Evolutionary conservation across 2,888 invertebrate species (phyloP).

Genomic region (Hartigia nigra): DNA sequence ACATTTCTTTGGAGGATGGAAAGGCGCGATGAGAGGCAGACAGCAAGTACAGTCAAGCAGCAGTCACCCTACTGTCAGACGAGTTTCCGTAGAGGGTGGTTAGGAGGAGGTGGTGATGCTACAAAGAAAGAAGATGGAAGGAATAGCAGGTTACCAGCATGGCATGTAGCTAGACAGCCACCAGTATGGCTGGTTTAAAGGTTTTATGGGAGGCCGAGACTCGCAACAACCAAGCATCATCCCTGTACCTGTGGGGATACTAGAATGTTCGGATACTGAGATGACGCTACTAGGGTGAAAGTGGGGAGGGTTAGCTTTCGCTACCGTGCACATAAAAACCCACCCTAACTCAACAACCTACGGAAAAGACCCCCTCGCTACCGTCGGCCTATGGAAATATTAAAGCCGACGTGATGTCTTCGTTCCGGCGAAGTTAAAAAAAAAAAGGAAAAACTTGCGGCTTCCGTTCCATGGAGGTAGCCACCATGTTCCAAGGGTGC

Average conservation of each 20-base stretch:
- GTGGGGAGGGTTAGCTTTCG: conserved; percentile 11
- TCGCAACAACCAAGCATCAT: background rate
- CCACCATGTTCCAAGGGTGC: background rate
- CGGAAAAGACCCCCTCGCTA: conserved; percentile 14
- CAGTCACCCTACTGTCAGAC: background rate
- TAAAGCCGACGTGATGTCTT: conserved; percentile 26
- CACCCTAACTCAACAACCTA: conserved; percentile 18
- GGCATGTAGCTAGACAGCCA: background rate
- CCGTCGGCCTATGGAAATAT: conserved; percentile 33
- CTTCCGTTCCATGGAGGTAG: conserved; percentile 1
- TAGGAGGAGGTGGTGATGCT: background rate
- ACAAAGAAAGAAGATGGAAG: background rate
- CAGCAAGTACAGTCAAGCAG: background rate
- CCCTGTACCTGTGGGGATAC: conserved; percentile 5
- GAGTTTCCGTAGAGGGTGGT: background rate
- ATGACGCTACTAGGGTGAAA: conserved; percentile 3
- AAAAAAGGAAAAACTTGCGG: conserved; percentile 4
- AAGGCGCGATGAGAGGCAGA: background rate
- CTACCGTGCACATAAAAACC: conserved; percentile 29
- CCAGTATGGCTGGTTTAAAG: background rate
- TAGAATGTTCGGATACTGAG: background rate
- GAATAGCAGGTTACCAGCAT: background rate
- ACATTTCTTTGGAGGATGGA: conserved; percentile 1
- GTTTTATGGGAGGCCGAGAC: background rate
- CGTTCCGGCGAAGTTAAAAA: conserved; percentile 20